Percentiles rank a stretch among this genome's conserved stretches.
Conservation (phyloP, 2,113 vertebrate species). For the Thermophis baileyi region DNA sequence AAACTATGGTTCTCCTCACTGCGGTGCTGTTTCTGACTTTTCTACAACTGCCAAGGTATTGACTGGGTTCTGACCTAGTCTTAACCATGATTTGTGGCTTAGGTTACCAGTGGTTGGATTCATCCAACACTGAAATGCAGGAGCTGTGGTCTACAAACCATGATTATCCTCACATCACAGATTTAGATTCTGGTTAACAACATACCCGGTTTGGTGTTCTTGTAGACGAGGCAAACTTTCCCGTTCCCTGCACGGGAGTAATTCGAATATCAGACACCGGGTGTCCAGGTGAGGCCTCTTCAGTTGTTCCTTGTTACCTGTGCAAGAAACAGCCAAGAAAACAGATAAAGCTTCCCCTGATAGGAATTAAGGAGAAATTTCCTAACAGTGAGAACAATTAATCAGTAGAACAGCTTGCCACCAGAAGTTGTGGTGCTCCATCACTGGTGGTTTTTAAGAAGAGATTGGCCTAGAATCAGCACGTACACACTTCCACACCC, state of each 20-base stretch:
- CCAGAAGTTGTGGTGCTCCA: neutral
- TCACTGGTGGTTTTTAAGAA: too few relatives aligned
- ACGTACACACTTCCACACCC: too few relatives aligned
- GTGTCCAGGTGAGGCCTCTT: conserved; percentile 86
- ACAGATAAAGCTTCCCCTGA: neutral
- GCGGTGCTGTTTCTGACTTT: too few relatives aligned
- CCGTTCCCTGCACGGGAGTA: conserved; percentile 89
- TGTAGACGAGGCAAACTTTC: conserved; percentile 94
- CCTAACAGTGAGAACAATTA: too few relatives aligned
- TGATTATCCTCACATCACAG: rapidly evolving
- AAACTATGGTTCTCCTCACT: neutral
- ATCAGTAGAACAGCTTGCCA: neutral
- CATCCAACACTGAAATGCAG: neutral
- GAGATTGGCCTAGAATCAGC: too few relatives aligned
- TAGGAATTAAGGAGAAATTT: too few relatives aligned
- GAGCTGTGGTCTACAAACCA: neutral
- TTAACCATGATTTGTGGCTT: neutral
- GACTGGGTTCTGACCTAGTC: too few relatives aligned
- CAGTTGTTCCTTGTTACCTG: conserved; percentile 59
- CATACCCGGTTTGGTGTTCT: conserved; percentile 82
- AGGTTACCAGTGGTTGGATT: neutral
- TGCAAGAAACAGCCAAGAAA: conserved; percentile 15
- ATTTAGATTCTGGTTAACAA: neutral
- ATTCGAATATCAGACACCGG: conserved; percentile 86
- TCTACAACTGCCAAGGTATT: too few relatives aligned